phyloP scores from a whole-genome alignment of 2,113 vertebrate species.

The Anguilla japonica region DNA sequence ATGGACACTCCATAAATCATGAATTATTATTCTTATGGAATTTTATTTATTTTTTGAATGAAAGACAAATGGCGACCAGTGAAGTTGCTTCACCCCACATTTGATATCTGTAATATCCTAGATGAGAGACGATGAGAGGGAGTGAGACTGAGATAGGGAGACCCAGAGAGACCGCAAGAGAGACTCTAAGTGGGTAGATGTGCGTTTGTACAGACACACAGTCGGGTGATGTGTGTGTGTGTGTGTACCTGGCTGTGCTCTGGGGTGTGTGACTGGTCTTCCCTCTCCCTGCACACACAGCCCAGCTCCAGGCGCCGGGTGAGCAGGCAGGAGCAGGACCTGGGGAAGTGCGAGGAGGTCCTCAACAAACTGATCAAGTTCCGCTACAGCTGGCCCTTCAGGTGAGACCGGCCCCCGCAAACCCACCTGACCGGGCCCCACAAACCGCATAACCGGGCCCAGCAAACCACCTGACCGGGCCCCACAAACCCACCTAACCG shows the following conservation, averaged over 20 bases:
- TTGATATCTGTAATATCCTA: too few species aligned
- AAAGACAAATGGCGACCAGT: not conserved
- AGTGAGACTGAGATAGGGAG: too few species aligned
- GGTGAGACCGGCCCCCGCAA: constrained; percentile 60
- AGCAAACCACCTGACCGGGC: too few species aligned
- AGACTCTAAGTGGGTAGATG: too few species aligned
- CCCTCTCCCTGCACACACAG: constrained; percentile 71
- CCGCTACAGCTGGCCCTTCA: constrained; percentile 96
- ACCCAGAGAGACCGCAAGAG: too few species aligned
- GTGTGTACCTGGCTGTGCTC: too few species aligned
- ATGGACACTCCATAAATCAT: not conserved
- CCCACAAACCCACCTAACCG: too few species aligned
- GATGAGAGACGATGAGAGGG: too few species aligned
- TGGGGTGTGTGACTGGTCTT: not conserved
- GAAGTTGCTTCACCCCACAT: not conserved
- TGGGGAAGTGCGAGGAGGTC: constrained; percentile 92
- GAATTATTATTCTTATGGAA: not conserved
- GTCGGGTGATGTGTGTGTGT: too few species aligned
- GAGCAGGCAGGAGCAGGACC: constrained; percentile 76
- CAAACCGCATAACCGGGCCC: too few species aligned
- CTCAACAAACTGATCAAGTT: constrained; percentile 87
- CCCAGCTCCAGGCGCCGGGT: constrained; percentile 72
- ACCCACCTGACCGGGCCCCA: constrained; percentile 33
- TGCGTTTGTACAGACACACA: too few species aligned
- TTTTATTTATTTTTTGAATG: not conserved